Percentiles rank a stretch among this genome's conserved stretches.
phyloP scores from a whole-genome alignment of 2,888 invertebrate species.

The Leptarthrus brevirostris region DNA sequence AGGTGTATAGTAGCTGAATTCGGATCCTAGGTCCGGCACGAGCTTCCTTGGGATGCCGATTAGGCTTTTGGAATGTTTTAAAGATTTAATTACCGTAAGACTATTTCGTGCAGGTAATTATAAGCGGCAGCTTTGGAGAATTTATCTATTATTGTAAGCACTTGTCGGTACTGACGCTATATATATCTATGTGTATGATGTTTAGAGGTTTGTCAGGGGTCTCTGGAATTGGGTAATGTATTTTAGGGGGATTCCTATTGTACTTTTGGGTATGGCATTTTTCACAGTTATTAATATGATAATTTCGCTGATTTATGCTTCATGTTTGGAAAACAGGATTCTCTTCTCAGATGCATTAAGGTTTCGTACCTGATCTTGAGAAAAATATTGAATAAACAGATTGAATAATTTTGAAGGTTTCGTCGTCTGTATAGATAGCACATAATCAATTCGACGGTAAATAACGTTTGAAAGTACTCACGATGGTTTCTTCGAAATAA shows the following conservation, averaged over 20 bases:
- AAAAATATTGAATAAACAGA: slow-evolving; percentile 24
- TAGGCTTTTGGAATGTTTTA: slow-evolving; percentile 48
- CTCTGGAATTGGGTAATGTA: slow-evolving; percentile 49
- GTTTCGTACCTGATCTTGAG: slow-evolving; percentile 29
- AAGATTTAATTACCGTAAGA: slow-evolving; percentile 48
- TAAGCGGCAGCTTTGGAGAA: slow-evolving; percentile 54
- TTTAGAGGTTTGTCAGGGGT: slow-evolving; percentile 50
- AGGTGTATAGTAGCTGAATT: too few relatives aligned
- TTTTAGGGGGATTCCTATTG: slow-evolving; percentile 49
- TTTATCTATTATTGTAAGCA: slow-evolving; percentile 55
- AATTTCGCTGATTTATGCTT: slow-evolving; percentile 35
- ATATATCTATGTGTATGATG: slow-evolving; percentile 54
- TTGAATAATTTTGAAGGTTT: too few relatives aligned
- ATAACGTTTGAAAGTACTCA: slow-evolving; percentile 41
- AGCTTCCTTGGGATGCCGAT: slow-evolving; percentile 52
- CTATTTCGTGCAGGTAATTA: slow-evolving; percentile 49
- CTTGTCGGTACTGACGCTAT: slow-evolving; percentile 46
- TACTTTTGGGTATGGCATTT: slow-evolving; percentile 53
- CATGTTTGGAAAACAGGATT: slow-evolving; percentile 45
- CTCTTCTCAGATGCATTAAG: neutral
- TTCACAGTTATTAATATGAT: slow-evolving; percentile 50
- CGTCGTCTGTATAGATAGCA: slow-evolving; percentile 19
- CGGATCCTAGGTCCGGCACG: slow-evolving; percentile 6
- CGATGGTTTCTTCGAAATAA: slow-evolving; percentile 39
- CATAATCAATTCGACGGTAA: slow-evolving; percentile 48